These are phyloP conservation scores for Lutraria rhynchaena DNA, from an alignment of 1,140 invertebrate species.

Conservation along the genomic window DNA sequence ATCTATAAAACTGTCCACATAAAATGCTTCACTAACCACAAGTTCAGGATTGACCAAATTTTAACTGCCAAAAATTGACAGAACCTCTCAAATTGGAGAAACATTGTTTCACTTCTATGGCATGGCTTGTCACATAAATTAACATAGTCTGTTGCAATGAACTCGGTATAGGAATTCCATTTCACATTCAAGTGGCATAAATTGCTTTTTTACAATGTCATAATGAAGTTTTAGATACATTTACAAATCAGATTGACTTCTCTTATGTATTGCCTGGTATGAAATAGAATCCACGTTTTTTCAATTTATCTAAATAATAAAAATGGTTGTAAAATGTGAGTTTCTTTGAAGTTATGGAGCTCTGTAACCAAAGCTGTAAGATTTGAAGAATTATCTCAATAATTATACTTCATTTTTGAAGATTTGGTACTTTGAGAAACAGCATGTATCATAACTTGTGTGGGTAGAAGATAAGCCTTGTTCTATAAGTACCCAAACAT, in stretches of 20 bases:
- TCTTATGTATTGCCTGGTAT: constrained; percentile 29
- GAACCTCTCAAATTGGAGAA: too few relatives aligned
- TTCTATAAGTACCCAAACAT: constrained; percentile 28
- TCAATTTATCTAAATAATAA: constrained; percentile 21
- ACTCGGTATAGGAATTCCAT: background rate
- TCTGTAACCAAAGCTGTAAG: background rate
- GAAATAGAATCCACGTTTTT: constrained; percentile 44
- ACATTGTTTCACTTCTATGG: background rate
- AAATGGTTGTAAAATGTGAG: constrained; percentile 31
- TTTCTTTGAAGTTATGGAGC: constrained; percentile 17
- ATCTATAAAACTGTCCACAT: too few relatives aligned
- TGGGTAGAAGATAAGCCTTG: constrained; percentile 11
- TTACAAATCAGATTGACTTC: constrained; percentile 49
- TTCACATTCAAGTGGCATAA: constrained; percentile 50
- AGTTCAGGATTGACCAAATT: too few relatives aligned
- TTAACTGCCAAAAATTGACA: too few relatives aligned
- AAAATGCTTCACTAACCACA: too few relatives aligned
- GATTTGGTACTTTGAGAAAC: constrained; percentile 26
- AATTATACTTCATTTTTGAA: constrained; percentile 35
- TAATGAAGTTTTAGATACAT: constrained; percentile 49
- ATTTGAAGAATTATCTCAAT: constrained; percentile 36
- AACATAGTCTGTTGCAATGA: constrained; percentile 24
- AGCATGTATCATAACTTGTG: constrained; percentile 33
- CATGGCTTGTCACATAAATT: constrained; percentile 38
- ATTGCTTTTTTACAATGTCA: constrained; percentile 55